Percentiles rank a stretch among this genome's conserved stretches.
These are phyloP conservation scores for Aphelocoma coerulescens DNA, from an alignment of 2,113 vertebrate species.

Conservation along the genomic window DNA sequence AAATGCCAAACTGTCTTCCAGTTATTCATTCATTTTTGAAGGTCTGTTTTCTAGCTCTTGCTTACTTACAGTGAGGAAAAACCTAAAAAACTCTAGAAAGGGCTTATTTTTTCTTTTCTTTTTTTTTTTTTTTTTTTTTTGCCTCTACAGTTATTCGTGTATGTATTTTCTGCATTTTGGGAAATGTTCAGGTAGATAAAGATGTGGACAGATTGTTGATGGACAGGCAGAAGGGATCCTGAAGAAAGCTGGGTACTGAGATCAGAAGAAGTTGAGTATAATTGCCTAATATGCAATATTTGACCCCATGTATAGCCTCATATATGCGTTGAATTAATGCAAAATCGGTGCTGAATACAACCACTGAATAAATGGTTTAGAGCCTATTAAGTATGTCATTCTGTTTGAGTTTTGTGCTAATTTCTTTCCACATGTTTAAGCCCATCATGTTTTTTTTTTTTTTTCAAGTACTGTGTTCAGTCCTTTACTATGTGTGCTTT, in stretches of 20 bases:
- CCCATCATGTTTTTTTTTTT: conserved; percentile 69
- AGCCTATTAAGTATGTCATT: conserved; percentile 63
- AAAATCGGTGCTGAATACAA: conserved; percentile 61
- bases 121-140: too few species aligned
- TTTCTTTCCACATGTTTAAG: conserved; percentile 74
- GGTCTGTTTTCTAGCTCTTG: not conserved
- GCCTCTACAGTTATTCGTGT: not conserved
- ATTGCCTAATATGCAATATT: conserved; percentile 26
- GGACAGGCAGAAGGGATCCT: not conserved
- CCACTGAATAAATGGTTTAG: conserved; percentile 64
- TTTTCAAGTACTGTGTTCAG: conserved; percentile 47
- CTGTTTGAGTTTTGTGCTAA: conserved; percentile 67
- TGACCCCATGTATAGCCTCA: conserved; percentile 25
- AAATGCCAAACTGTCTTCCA: not conserved
- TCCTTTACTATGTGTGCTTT: conserved; percentile 69
- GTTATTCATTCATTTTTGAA: not conserved
- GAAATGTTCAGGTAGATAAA: not conserved
- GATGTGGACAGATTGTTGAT: not conserved
- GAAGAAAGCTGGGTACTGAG: not conserved
- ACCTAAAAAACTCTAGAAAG: not conserved
- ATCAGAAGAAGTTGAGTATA: conserved; percentile 16
- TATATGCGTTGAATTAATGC: conserved; percentile 68
- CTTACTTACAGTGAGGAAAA: not conserved
- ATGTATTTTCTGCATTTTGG: not conserved
- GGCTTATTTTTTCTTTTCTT: too few species aligned